A percentile compares a stretch with the other conserved stretches of the same genome.
phyloP scores from a whole-genome alignment of 1,140 invertebrate genomes.

The Myzus persicae region DNA sequence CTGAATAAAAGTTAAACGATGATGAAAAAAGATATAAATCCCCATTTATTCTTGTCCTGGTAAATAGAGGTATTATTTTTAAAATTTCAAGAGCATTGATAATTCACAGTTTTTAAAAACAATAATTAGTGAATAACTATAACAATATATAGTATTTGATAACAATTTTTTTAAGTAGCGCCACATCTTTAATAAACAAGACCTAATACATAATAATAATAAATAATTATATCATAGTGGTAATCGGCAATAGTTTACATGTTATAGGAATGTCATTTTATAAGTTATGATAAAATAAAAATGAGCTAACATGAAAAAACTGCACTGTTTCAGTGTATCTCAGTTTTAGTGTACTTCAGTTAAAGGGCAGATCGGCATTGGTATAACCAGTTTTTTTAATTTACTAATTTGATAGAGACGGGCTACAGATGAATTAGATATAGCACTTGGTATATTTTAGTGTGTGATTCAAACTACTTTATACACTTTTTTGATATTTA shows the following conservation, averaged over 20 bases:
- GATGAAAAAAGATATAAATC: neutral
- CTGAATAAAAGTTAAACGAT: neutral
- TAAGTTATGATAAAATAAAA: neutral
- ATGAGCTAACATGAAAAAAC: too few relatives aligned
- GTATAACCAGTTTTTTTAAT: too few relatives aligned
- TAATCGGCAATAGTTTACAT: neutral
- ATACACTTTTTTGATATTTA: neutral
- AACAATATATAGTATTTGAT: too few relatives aligned
- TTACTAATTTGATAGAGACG: neutral
- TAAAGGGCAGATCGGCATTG: too few relatives aligned
- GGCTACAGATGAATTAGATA: neutral
- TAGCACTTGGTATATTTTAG: neutral
- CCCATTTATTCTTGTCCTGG: neutral
- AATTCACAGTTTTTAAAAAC: neutral
- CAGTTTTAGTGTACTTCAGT: too few relatives aligned
- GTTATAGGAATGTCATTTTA: neutral
- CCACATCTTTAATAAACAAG: too few relatives aligned
- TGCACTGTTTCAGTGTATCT: too few relatives aligned
- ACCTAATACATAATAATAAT: too few relatives aligned
- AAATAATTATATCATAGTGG: neutral
- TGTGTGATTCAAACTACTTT: neutral
- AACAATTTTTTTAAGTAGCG: too few relatives aligned
- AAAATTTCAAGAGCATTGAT: neutral
- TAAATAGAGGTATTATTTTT: neutral
- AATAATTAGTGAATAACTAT: neutral